Evolutionary conservation across 1,140 invertebrate genomes (phyloP), one percentile per base, ranked within the genome.

Genomic region (Cherax destructor): DNA sequence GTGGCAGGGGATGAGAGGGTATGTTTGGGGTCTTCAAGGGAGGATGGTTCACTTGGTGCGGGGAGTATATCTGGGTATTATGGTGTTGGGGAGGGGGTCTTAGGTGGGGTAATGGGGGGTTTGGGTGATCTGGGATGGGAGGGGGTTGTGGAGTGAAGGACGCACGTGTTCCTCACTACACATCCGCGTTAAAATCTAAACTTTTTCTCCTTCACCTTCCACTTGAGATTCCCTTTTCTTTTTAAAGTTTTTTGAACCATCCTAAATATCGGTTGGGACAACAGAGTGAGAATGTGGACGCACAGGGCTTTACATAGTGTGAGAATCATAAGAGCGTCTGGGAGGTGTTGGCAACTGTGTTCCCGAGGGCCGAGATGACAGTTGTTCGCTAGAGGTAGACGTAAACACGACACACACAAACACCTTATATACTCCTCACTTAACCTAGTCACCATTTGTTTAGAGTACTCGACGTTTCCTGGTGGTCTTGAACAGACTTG

Each of bases 91-190:
- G 65, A 5, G 65, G 6, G 65, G 86, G 30, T 6, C 16, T 47
- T 3, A 18, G 9, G 11, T 6, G 80, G 61, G 47, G 49, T 4
- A 86, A 41, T 41, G 30, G 30, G 30, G 30, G 30, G 30, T 41
- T 41, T 41, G 30, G 30, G 30, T 41, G 30, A 41, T 41, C 30
- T 41, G 30, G 30, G 30, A 41, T 41, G 30, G 30, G n/a, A n/a
- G n/a, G n/a, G 30, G 30, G 30, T 41, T 41, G 30, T 41, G 30
- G 30, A 41, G 65, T 50, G 86, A 88, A 88, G 86, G 86, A 61
- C 86, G 86, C 86, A 88, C 86, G 86, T 88, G 86, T 79, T 88
- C 65, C 18, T 50, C 4, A 88, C 72, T 65, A 69, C 59, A 78
- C 78, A 69, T 88, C 65, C 61, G 79, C 79, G 74, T 76, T 18